Conservation (phyloP, 2,888 invertebrate species). For the Pollenia angustigena region DNA sequence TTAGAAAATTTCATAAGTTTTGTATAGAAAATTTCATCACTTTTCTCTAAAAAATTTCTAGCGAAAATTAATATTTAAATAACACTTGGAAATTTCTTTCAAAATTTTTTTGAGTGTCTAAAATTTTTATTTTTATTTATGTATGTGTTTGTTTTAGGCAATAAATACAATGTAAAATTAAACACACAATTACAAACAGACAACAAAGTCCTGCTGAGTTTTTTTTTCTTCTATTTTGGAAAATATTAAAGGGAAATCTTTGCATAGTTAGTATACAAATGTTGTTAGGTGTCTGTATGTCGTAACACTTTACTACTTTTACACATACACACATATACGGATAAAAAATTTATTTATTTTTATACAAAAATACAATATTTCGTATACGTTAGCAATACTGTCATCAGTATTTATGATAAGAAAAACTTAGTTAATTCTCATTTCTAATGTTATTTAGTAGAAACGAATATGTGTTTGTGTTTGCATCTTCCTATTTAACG, state of each 20-base stretch:
- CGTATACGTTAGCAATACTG: neutral
- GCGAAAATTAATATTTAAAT: too few species aligned
- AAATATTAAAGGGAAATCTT: conserved; percentile 28
- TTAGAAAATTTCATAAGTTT: too few species aligned
- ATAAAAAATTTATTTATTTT: neutral
- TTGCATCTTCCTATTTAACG: neutral
- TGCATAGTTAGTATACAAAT: conserved; percentile 1
- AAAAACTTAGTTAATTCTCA: neutral
- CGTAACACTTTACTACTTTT: neutral
- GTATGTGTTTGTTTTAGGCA: neutral
- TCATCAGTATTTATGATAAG: neutral
- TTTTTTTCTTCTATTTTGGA: conserved; percentile 7
- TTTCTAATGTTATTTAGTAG: neutral
- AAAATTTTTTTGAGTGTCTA: neutral
- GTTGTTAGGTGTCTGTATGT: too few species aligned
- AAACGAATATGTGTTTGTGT: too few species aligned
- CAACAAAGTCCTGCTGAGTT: conserved; percentile 20
- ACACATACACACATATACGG: neutral
- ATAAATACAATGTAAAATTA: conserved; percentile 34
- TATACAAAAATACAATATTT: neutral
- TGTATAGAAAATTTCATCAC: too few species aligned
- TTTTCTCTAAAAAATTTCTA: too few species aligned
- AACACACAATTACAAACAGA: conserved; percentile 23
- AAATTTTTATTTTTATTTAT: neutral
- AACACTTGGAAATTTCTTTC: neutral